Evolutionary conservation across 2,888 invertebrate species (phyloP).

Genomic region (Caenorhabditis macrosperma): DNA sequence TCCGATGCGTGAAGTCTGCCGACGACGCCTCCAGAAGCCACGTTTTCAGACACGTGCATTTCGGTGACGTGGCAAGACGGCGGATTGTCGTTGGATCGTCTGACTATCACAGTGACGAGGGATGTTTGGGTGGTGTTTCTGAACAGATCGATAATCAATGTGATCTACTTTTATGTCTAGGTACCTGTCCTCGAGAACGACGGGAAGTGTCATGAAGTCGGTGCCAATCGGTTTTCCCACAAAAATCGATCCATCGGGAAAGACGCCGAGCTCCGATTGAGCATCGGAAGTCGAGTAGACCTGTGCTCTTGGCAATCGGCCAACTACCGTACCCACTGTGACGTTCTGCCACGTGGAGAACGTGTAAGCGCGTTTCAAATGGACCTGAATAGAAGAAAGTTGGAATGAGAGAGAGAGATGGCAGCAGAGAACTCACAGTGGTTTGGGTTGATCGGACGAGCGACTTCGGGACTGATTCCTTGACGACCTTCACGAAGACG

Average conservation of each 20-base stretch:
- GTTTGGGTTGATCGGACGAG: constrained; percentile 14
- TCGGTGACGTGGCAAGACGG: constrained; percentile 6
- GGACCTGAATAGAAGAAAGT: neutral
- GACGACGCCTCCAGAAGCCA: neutral
- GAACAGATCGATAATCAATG: neutral
- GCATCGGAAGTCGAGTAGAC: constrained; percentile 30
- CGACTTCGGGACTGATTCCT: constrained; percentile 10
- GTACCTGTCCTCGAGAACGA: constrained; percentile 17
- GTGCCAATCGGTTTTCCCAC: constrained; percentile 16
- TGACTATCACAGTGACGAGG: constrained; percentile 20
- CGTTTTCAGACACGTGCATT: constrained; percentile 15
- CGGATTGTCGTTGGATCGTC: constrained; percentile 12
- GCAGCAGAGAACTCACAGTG: neutral
- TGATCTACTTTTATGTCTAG: neutral
- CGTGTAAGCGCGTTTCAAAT: constrained; percentile 40
- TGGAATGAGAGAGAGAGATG: too few species aligned
- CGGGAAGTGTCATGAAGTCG: constrained; percentile 34
- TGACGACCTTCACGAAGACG: constrained; percentile 30
- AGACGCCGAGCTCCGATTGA: constrained; percentile 28
- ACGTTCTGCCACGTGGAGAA: constrained; percentile 49
- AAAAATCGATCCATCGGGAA: constrained; percentile 52
- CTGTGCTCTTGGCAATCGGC: constrained; percentile 30
- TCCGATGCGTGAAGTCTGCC: constrained; percentile 23
- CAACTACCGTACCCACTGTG: constrained; percentile 43
- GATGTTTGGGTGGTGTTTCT: constrained; percentile 39